Percentiles rank a stretch among this genome's conserved stretches.
phyloP scores from a whole-genome alignment of 1,140 invertebrate species.

The Nomia melanderi region DNA sequence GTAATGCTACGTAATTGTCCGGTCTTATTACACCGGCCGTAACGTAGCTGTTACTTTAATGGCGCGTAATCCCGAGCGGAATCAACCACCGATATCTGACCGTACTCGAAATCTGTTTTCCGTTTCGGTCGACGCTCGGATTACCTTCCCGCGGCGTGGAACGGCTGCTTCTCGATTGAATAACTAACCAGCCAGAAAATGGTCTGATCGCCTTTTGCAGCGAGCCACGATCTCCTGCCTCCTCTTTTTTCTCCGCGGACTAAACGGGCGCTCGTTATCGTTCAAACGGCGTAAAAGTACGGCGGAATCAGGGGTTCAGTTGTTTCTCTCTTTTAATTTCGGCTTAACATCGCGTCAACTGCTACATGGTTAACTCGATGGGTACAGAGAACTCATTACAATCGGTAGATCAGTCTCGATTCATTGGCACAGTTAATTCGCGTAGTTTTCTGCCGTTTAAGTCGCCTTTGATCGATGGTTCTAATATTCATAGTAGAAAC shows the following conservation, averaged over 20 bases:
- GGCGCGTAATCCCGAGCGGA: conserved; percentile 48
- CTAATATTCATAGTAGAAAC: too few species aligned
- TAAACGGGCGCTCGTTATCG: neutral
- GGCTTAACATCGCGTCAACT: too few species aligned
- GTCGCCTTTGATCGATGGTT: too few species aligned
- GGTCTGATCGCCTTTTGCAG: conserved; percentile 20
- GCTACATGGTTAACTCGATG: too few species aligned
- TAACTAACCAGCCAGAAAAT: conserved; percentile 54
- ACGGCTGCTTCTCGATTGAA: conserved; percentile 34
- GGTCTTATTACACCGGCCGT: conserved; percentile 44
- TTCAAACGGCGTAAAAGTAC: neutral
- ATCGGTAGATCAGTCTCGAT: too few species aligned
- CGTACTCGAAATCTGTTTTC: conserved; percentile 46
- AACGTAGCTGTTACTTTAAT: conserved; percentile 55
- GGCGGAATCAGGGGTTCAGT: neutral
- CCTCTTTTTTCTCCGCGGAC: neutral
- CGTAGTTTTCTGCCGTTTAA: too few species aligned
- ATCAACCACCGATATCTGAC: conserved; percentile 45
- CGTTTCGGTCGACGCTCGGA: conserved; percentile 20
- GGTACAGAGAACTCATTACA: too few species aligned
- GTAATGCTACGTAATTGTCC: conserved; percentile 50
- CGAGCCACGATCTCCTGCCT: neutral
- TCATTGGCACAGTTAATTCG: too few species aligned
- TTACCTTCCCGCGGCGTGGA: neutral
- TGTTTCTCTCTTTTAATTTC: too few species aligned